Percentiles rank a stretch among this genome's conserved stretches.
Evolutionary conservation across 1,140 invertebrate species (phyloP).

Genomic region (Euura lappo): DNA sequence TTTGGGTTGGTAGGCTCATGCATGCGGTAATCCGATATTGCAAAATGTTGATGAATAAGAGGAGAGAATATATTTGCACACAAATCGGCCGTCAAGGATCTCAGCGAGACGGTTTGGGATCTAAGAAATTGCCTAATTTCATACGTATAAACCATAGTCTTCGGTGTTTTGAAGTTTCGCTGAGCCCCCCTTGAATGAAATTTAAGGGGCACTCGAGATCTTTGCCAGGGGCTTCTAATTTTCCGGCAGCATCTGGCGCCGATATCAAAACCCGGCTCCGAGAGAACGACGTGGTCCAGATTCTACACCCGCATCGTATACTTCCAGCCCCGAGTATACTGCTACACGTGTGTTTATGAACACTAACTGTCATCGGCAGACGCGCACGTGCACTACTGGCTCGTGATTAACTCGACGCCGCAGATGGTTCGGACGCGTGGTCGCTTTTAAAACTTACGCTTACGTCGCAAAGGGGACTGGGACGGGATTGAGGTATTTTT

Average conservation of each 20-base stretch:
- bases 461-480: too few species aligned
- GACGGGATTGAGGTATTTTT: too few species aligned
- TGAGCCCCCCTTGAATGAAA: not conserved
- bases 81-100: too few species aligned
- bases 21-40: not conserved
- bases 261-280: not conserved
- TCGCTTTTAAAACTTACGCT: too few species aligned
- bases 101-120: too few species aligned
- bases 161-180: too few species aligned
- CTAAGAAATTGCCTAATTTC: too few species aligned
- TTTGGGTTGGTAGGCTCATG: not conserved
- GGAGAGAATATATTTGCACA: too few species aligned
- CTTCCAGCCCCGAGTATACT: not conserved
- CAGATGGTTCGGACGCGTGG: not conserved
- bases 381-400: not conserved
- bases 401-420: slow-evolving; percentile 1
- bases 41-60: too few species aligned
- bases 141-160: too few species aligned
- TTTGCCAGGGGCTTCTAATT: not conserved
- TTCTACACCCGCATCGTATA: not conserved
- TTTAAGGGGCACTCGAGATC: not conserved
- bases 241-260: not conserved
- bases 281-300: slow-evolving; percentile 5
- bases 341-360: slow-evolving; percentile 1
- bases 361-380: slow-evolving; percentile 2